These are phyloP conservation scores for Eurystomus gularis DNA, from an alignment of 2,113 vertebrate species.

Conservation along the genomic window DNA sequence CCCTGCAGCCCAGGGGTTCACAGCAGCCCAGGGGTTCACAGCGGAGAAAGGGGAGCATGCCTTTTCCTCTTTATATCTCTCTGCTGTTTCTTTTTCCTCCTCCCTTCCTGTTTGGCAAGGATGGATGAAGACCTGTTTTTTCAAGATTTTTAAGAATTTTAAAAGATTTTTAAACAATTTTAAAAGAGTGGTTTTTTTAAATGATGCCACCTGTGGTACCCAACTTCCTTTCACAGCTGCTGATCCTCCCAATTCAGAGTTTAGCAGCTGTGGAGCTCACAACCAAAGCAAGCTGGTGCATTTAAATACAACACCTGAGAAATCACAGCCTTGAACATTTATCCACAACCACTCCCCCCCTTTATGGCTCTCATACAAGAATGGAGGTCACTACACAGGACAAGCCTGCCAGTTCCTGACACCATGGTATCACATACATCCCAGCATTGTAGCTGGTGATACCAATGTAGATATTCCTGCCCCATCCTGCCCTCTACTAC, in stretches of 20 bases:
- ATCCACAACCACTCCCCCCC: rapidly evolving
- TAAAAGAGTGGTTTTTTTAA: background rate
- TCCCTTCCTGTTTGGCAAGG: background rate
- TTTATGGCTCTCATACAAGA: background rate
- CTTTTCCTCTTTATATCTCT: background rate
- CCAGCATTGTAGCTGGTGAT: background rate
- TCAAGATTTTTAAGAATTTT: background rate
- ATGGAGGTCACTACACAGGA: background rate
- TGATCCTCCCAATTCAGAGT: background rate
- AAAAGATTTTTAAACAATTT: background rate
- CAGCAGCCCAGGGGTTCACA: background rate
- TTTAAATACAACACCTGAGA: background rate
- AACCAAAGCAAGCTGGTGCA: background rate
- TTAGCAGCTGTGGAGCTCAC: background rate
- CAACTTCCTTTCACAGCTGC: background rate
- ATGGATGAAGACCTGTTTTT: background rate
- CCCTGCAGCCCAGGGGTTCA: background rate
- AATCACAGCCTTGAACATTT: background rate
- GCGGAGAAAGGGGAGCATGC: background rate
- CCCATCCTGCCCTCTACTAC: background rate
- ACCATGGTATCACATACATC: background rate
- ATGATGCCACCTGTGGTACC: rapidly evolving
- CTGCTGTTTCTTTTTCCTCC: background rate
- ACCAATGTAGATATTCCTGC: background rate
- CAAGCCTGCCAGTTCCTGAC: background rate